Conservation (phyloP, 1,140 invertebrate species). For the Homalodisca vitripennis region DNA sequence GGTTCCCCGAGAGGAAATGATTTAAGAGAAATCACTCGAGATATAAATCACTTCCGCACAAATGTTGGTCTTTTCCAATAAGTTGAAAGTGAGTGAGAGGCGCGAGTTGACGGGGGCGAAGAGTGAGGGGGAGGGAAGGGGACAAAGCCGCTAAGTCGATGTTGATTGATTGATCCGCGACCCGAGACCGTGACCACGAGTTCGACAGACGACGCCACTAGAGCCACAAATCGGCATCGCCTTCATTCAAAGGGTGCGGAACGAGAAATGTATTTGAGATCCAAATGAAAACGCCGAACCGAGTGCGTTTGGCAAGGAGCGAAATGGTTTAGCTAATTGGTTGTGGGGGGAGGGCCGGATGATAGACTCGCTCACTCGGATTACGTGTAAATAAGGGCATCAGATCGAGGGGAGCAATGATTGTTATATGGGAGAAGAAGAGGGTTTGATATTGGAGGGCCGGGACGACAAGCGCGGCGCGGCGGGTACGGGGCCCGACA, state of each 20-base stretch:
- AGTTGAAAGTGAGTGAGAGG: neutral
- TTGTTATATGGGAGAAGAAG: neutral
- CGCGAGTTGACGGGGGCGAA: neutral
- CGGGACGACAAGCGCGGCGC: neutral
- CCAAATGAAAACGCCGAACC: slow-evolving; percentile 4
- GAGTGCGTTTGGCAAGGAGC: slow-evolving; percentile 26
- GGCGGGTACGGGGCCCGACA: neutral
- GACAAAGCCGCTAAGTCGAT: slow-evolving; percentile 9
- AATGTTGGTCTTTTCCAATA: slow-evolving; percentile 14
- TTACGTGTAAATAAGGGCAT: slow-evolving; percentile 23
- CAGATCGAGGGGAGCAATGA: neutral
- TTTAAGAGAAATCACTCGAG: neutral
- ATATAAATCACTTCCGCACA: neutral
- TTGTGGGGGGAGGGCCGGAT: slow-evolving; percentile 11
- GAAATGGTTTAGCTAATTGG: slow-evolving; percentile 26
- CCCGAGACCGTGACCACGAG: neutral
- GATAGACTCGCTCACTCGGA: slow-evolving; percentile 16
- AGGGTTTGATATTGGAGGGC: neutral
- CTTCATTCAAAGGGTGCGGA: slow-evolving; percentile 22
- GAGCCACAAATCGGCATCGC: neutral
- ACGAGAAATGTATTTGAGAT: slow-evolving; percentile 24
- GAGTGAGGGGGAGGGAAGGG: neutral
- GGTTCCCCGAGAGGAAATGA: neutral
- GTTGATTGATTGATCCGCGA: slow-evolving; percentile 13
- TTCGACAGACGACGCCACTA: neutral